Evolutionary conservation across 1,140 invertebrate genomes (phyloP), one percentile per base, ranked within the genome.

Genomic region (Belonocnema kinseyi): DNA sequence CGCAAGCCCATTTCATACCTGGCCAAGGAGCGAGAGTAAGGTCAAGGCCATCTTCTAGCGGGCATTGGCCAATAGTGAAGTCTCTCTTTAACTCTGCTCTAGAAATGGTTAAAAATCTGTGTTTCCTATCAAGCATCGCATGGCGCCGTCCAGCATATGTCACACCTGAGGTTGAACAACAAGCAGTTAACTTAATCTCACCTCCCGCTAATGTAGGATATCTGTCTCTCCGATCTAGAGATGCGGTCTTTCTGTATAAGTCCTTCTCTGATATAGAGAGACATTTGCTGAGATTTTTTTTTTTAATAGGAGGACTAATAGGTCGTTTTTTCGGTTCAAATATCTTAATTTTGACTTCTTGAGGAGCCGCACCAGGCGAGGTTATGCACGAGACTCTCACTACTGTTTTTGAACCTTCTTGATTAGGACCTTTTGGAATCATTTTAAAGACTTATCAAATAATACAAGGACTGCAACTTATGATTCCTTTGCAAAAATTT

Each of bases 1-100:
- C 93, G 90, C 96, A 96, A 82, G 95, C 94, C 88, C 95, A 95
- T 79, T 94, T 93, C 88, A 96, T 93, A 19, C 95, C 96, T 8
- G 95, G 94, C 95, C 95, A 96, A 58, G 94, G 94, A 72, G 90
- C 90, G 21, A 91, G 81, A 72, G 87, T 90, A 72, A 91, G 88
- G 73, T 91, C 90, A 58, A 91, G 83, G n/a, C 90, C 90, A 50
- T 91, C 89, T 26, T 91, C 89, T 33, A 90, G 80, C 0, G 88
- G 90, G 81, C 90, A 91, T 77, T 88, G 89, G 80, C 88, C 88
- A 73, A 90, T 88, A 11, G 83, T 82, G 19, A 88, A 61, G 51
- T 85, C 77, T 3, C 89, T 82, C 19, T 85, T 88, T 16, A 91
- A 54, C 73, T 91, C 90, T 14, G 89, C 87, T 0, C 90, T 88